Evolutionary conservation across 2,888 invertebrate genomes (phyloP).

Genomic region (Entomobrya multifasciata): DNA sequence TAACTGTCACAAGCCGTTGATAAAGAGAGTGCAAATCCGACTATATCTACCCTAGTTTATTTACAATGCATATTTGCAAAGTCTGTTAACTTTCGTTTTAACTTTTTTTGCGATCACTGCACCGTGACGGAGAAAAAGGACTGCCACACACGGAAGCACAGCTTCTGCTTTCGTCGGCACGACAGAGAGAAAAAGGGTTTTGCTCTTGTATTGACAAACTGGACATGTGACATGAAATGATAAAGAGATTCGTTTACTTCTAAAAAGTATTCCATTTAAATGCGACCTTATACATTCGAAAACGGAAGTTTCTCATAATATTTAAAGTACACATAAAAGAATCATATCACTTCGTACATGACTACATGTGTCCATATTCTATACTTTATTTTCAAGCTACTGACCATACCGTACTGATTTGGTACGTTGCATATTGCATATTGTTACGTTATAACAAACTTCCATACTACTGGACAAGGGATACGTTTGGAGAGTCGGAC

Average conservation of each 20-base stretch:
- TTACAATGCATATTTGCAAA: no score
- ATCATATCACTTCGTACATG: no score
- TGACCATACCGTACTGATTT: no score
- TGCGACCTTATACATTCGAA: not conserved
- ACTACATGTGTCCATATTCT: no score
- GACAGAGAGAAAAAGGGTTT: not conserved
- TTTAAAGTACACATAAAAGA: not conserved
- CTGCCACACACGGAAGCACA: not conserved
- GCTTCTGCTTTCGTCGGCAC: not conserved
- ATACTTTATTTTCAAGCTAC: no score
- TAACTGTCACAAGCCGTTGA: no score
- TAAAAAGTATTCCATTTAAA: not conserved
- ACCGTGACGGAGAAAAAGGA: not conserved
- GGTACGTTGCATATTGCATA: no score
- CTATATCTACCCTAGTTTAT: no score
- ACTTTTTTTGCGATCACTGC: not conserved
- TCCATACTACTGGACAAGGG: not conserved
- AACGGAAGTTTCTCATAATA: not conserved
- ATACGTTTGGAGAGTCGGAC: no score
- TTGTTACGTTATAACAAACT: no score
- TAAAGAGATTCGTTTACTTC: slow-evolving; percentile 7
- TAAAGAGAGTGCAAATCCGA: no score
- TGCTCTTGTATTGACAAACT: slow-evolving; percentile 14
- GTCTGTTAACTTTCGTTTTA: no score
- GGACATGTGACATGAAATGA: slow-evolving; percentile 29